These are phyloP conservation scores for Scotopteryx bipunctaria DNA, from an alignment of 2,888 invertebrate species.

Conservation along the genomic window DNA sequence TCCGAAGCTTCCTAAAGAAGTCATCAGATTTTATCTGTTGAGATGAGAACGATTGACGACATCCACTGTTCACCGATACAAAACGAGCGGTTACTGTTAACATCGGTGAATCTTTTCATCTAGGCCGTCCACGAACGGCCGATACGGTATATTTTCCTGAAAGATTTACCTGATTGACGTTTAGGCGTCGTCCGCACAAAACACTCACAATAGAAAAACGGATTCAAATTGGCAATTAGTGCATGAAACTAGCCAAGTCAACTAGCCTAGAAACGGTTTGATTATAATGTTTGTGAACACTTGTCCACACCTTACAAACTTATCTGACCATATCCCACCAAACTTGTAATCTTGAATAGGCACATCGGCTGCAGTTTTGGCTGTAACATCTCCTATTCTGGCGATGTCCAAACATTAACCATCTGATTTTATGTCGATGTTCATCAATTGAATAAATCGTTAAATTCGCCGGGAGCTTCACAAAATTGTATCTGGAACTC, in stretches of 20 bases:
- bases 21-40: conserved; percentile 8
- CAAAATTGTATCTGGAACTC: conserved; percentile 57
- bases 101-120: too few species aligned
- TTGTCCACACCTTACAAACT: neutral
- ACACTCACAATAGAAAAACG: too few species aligned
- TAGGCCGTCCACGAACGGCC: too few species aligned
- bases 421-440: conserved; percentile 30
- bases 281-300: neutral
- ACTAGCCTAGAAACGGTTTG: too few species aligned
- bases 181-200: too few species aligned
- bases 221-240: too few species aligned
- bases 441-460: conserved; percentile 57
- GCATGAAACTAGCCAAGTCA: too few species aligned
- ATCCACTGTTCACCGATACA: neutral
- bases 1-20: conserved; percentile 1
- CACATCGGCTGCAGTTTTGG: neutral
- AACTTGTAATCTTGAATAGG: conserved; percentile 6
- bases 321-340: neutral
- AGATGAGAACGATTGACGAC: conserved; percentile 1
- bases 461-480: conserved; percentile 54
- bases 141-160: too few species aligned
- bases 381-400: conserved; percentile 12
- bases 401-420: conserved; percentile 13
- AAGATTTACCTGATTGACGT: too few species aligned
- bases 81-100: neutral